phyloP scores from a whole-genome alignment of 2,888 invertebrate species.

The Masnerella sp. region DNA sequence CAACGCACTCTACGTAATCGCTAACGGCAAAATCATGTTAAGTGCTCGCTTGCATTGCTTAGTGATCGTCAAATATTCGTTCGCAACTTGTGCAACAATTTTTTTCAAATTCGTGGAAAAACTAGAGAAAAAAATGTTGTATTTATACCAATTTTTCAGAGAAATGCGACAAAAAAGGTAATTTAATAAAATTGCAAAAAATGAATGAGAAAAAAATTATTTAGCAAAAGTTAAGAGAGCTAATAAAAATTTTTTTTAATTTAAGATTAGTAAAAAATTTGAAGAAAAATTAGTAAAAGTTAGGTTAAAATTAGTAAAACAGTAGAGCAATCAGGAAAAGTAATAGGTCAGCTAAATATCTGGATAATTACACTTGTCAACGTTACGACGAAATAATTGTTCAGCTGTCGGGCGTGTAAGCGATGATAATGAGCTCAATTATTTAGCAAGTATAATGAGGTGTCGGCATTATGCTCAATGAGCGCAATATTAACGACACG shows the following conservation, averaged over 20 bases:
- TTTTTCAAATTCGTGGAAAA: too few species aligned
- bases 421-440: conserved; percentile 41
- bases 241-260: too few species aligned
- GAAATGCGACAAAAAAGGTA: too few species aligned
- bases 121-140: too few species aligned
- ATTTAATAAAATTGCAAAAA: too few species aligned
- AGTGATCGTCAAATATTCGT: conserved; percentile 34
- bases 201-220: too few species aligned
- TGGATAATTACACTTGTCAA: conserved; percentile 26
- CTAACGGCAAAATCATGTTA: conserved; percentile 43
- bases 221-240: too few species aligned
- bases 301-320: not conserved
- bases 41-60: conserved; percentile 20
- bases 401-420: conserved; percentile 33
- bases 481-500: conserved; percentile 40
- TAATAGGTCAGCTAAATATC: not conserved
- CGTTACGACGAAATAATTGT: conserved; percentile 26
- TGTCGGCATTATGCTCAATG: conserved; percentile 49
- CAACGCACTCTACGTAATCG: conserved; percentile 20
- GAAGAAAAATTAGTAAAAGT: too few species aligned
- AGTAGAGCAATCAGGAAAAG: not conserved
- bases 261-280: too few species aligned
- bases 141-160: too few species aligned
- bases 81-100: not conserved
- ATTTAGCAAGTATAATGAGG: conserved; percentile 56